These are phyloP conservation scores for Hylaea fasciaria DNA, from an alignment of 2,888 invertebrate genomes.

Conservation along the genomic window DNA sequence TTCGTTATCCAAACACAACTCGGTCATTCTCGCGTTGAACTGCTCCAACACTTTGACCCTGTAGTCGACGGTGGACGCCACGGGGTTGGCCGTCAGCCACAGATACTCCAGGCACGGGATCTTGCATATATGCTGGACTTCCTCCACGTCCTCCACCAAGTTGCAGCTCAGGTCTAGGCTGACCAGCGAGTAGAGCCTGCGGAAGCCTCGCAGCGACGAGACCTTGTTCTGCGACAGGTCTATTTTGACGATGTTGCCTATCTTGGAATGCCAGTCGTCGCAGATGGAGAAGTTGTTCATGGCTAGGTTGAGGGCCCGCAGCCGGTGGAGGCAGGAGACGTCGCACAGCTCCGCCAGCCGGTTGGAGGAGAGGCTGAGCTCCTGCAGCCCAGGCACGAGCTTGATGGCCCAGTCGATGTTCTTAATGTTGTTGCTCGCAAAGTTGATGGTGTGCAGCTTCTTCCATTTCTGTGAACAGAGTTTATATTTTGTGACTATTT, in stretches of 20 bases:
- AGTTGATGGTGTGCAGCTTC: slow-evolving; percentile 88
- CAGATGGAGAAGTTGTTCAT: slow-evolving; percentile 91
- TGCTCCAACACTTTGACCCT: slow-evolving; percentile 95
- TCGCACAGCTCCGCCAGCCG: slow-evolving; percentile 89
- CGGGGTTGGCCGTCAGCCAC: slow-evolving; percentile 95
- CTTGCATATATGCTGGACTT: slow-evolving; percentile 91
- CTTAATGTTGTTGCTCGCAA: slow-evolving; percentile 91
- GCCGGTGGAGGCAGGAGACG: slow-evolving; percentile 90
- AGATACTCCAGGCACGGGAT: slow-evolving; percentile 95
- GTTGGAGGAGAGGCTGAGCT: slow-evolving; percentile 91
- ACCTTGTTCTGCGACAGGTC: slow-evolving; percentile 94
- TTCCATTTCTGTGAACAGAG: slow-evolving; percentile 86
- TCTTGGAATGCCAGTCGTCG: slow-evolving; percentile 91
- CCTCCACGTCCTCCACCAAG: slow-evolving; percentile 90
- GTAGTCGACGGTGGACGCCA: slow-evolving; percentile 94
- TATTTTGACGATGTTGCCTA: slow-evolving; percentile 95
- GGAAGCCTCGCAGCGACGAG: slow-evolving; percentile 88
- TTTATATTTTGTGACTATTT: background rate
- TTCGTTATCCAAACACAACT: slow-evolving; percentile 95
- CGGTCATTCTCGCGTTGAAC: slow-evolving; percentile 92
- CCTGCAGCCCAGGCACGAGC: slow-evolving; percentile 89
- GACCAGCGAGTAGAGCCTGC: slow-evolving; percentile 94
- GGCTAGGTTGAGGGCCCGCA: slow-evolving; percentile 91
- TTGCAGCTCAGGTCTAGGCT: slow-evolving; percentile 95
- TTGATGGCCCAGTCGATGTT: slow-evolving; percentile 92